phyloP scores from a whole-genome alignment of 2,888 invertebrate species.

The Ceriagrion tenellum region DNA sequence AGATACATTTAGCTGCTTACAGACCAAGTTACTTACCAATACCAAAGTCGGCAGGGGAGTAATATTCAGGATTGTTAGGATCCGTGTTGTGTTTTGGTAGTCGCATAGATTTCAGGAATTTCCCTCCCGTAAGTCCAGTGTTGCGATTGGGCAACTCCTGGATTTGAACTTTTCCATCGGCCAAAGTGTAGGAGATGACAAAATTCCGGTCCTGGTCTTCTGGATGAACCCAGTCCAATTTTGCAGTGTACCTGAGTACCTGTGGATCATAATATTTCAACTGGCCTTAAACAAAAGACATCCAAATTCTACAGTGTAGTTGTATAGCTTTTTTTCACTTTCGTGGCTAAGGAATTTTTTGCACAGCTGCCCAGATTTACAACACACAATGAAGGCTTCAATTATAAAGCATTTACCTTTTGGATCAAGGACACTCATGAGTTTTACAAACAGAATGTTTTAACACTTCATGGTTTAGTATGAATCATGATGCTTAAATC shows the following conservation, averaged over 20 bases:
- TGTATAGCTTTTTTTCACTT: too few species aligned
- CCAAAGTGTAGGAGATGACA: slow-evolving; percentile 87
- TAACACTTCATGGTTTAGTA: too few species aligned
- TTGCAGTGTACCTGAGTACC: slow-evolving; percentile 84
- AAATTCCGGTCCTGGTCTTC: slow-evolving; percentile 89
- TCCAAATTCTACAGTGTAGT: too few species aligned
- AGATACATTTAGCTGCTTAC: too few species aligned
- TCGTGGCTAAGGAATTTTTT: too few species aligned
- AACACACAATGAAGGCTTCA: too few species aligned
- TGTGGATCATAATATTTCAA: not conserved
- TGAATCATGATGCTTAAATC: too few species aligned
- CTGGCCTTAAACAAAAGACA: too few species aligned
- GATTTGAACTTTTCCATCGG: slow-evolving; percentile 87
- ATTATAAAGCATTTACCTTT: too few species aligned
- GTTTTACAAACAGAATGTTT: too few species aligned
- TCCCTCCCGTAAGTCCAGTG: slow-evolving; percentile 88
- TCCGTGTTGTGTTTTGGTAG: slow-evolving; percentile 86
- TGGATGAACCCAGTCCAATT: slow-evolving; percentile 88
- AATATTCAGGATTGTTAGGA: slow-evolving; percentile 86
- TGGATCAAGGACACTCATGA: too few species aligned
- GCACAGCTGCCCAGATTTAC: too few species aligned
- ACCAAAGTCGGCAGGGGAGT: slow-evolving; percentile 88
- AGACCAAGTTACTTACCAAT: slow-evolving; percentile 81
- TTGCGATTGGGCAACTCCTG: slow-evolving; percentile 86
- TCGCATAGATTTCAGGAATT: slow-evolving; percentile 85